Base-by-base conservation (phyloP, 2,888 invertebrate species). In the Drosophila helvetica region DNA sequence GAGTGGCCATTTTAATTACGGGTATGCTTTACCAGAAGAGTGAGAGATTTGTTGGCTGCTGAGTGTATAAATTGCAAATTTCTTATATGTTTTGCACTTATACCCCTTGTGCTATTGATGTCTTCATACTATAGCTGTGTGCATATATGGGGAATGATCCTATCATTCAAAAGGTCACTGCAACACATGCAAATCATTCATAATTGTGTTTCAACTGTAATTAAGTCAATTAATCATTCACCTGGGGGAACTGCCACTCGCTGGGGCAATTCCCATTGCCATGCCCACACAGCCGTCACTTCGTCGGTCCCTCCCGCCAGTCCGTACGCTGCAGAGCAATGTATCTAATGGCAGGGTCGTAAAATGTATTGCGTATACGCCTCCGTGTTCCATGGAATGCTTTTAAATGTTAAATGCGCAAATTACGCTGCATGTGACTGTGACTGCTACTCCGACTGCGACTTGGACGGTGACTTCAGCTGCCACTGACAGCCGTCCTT, bases 311-410 rank as follows among this genome's bases (percentile, higher is more conserved):
- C 15, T 2, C 1, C 18, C 3, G 22, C n/a, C 10, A n/a, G 25
- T 18, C 10, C 8, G 18, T 8, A n/a, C n/a, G 18, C 51, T 38
- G 6, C 12, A 4, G 47, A 51, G 69, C 81, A 79, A 75, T 87
- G 79, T 79, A 79, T 81, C 75, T 87, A 83, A 83, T 87, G 86
- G 88, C 86, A 38, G 78, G 82, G 78, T 83, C 88, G 82, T 87
- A 82, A 87, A 83, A 83, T 83, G 87, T 87, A 83, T 83, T 83
- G 82, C 88, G 86, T 86, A 83, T 83, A 87, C 82, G 82, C 82
- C 88, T 69, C 79, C 73, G 73, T 85, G 68, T 79, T 78, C 75
- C 86, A 82, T 72, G 74, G 71, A 79, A 82, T 77, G 87, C 82
- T 87, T 66, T 85, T 87, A 82, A 87, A 87, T 87, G 82, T 87